phyloP scores from a whole-genome alignment of 2,888 invertebrate genomes.

The Ormyrus nitidulus region DNA sequence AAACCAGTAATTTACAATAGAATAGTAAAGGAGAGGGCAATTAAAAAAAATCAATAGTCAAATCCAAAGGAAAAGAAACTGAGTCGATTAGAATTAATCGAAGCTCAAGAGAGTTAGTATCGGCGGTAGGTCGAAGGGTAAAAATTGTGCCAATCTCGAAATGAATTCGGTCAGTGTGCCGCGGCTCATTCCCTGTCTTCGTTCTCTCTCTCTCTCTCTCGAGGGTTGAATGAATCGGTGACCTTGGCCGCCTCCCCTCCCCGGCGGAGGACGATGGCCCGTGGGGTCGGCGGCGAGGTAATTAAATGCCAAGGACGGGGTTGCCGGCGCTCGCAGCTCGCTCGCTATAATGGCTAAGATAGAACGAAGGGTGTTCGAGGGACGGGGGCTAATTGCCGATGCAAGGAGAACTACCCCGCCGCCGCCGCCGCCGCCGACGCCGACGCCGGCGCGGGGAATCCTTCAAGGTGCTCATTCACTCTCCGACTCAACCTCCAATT shows the following conservation, averaged over 20 bases:
- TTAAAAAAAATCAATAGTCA: conserved; percentile 6
- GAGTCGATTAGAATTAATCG: too few species aligned
- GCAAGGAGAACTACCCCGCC: conserved; percentile 67
- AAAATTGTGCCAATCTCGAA: conserved; percentile 58
- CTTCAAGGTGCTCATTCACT: conserved; percentile 71
- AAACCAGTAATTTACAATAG: too few species aligned
- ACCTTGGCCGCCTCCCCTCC: conserved; percentile 68
- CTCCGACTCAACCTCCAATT: conserved; percentile 59
- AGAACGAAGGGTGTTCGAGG: conserved; percentile 62
- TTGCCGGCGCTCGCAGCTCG: conserved; percentile 60
- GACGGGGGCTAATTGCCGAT: conserved; percentile 74
- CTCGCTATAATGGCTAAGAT: conserved; percentile 67
- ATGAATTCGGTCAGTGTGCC: conserved; percentile 74
- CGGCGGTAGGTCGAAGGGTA: conserved; percentile 40
- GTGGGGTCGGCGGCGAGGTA: conserved; percentile 69
- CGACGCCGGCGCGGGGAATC: conserved; percentile 60
- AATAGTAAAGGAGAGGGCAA: too few species aligned
- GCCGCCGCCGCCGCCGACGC: conserved; percentile 45
- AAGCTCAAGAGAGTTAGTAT: too few species aligned
- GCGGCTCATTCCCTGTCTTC: conserved; percentile 57
- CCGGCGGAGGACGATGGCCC: conserved; percentile 68
- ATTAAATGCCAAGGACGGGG: conserved; percentile 74
- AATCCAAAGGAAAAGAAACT: not conserved
- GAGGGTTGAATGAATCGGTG: conserved; percentile 69
- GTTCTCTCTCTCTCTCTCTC: conserved; percentile 32